A percentile compares a stretch with the other conserved stretches of the same genome.
phyloP scores from a whole-genome alignment of 2,113 vertebrate species.

The Setophaga petechia region DNA sequence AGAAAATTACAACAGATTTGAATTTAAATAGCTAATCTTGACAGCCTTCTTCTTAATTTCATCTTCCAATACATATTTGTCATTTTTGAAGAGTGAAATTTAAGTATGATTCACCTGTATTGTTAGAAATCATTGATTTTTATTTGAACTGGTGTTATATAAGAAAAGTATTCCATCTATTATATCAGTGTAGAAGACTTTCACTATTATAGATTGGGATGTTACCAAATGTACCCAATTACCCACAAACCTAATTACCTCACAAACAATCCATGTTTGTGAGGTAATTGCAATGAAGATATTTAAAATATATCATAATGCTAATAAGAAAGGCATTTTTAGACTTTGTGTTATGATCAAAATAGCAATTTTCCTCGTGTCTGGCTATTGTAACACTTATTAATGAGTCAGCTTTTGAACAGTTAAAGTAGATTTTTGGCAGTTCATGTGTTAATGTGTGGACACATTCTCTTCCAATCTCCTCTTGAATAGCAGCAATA shows the following conservation, averaged over 20 bases:
- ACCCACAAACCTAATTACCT: not conserved
- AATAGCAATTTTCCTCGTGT: not conserved
- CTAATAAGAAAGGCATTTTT: not conserved
- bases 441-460: not conserved
- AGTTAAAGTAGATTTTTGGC: not conserved
- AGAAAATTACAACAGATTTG: not conserved
- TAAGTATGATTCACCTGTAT: not conserved
- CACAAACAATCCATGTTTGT: not conserved
- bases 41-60: not conserved
- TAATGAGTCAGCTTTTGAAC: not conserved
- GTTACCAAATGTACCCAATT: not conserved
- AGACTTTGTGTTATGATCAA: not conserved
- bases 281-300: not conserved
- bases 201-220: not conserved
- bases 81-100: slow-evolving; percentile 4
- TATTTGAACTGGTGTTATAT: not conserved
- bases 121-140: not conserved
- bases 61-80: not conserved
- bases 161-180: not conserved
- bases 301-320: not conserved
- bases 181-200: not conserved
- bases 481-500: not conserved
- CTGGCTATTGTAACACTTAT: not conserved
- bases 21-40: not conserved
- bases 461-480: not conserved